Percentiles rank a stretch among this genome's conserved stretches.
Conservation (phyloP, 2,113 vertebrate genomes). For the Paradoxurus hermaphroditus region DNA sequence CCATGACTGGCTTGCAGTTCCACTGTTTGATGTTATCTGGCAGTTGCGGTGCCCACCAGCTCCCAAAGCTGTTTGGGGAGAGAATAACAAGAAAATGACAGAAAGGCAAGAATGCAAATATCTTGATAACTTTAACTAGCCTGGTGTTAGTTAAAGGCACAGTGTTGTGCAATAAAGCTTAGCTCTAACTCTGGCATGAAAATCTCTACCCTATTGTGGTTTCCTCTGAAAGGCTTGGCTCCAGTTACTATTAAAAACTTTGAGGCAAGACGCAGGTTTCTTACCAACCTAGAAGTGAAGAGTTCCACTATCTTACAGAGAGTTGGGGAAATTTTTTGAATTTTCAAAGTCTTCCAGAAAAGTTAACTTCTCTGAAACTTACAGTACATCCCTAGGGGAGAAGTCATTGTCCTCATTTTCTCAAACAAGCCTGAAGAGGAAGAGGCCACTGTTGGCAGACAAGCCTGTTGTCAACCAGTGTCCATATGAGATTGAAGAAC, state of each 20-base stretch:
- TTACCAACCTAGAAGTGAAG: not conserved
- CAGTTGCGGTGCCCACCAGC: not conserved
- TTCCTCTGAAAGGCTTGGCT: not conserved
- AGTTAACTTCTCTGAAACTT: not conserved
- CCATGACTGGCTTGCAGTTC: not conserved
- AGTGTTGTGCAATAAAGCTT: not conserved
- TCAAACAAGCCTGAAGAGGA: not conserved
- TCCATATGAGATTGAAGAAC: not conserved
- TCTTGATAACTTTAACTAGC: not conserved
- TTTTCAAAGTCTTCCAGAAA: not conserved
- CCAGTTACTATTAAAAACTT: not conserved
- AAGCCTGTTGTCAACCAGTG: not conserved
- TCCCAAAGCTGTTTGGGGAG: not conserved
- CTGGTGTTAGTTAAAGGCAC: not conserved
- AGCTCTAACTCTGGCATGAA: not conserved
- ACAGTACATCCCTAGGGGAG: not conserved
- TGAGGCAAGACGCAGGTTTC: not conserved
- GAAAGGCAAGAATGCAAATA: slow-evolving; percentile 25
- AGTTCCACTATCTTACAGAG: not conserved
- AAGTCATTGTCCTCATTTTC: not conserved
- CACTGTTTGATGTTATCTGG: not conserved
- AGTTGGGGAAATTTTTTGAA: not conserved
- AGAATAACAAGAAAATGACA: slow-evolving; percentile 23
- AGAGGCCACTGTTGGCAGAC: not conserved
- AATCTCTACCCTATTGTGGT: not conserved